Percentiles rank a stretch among this genome's conserved stretches.
Conservation (phyloP, 2,797 vertebrate species). For the Rhinatrema bivittatum region DNA sequence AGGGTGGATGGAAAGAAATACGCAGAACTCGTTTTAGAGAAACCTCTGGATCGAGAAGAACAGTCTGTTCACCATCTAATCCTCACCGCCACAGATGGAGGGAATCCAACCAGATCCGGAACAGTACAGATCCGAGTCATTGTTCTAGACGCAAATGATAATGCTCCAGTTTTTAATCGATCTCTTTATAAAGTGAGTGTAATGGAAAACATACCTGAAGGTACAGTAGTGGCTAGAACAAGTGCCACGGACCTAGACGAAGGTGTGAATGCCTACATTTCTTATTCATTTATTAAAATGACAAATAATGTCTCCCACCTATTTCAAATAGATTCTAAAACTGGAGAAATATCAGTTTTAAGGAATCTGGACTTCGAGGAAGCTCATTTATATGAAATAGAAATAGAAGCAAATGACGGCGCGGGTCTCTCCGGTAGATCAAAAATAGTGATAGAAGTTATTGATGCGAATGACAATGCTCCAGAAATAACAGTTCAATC, state of each 20-base stretch:
- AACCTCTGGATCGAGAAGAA: constrained; percentile 27
- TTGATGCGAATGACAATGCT: constrained; percentile 33
- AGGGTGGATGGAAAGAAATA: constrained; percentile 20
- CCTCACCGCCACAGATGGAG: constrained; percentile 28
- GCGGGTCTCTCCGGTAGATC: constrained; percentile 47
- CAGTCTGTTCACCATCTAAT: constrained; percentile 17
- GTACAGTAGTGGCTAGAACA: constrained; percentile 22
- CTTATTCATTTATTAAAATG: constrained; percentile 29
- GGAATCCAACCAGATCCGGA: constrained; percentile 11
- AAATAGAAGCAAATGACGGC: constrained; percentile 68
- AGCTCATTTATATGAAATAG: constrained; percentile 53
- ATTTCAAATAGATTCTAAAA: constrained; percentile 24
- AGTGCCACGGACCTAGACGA: constrained; percentile 26
- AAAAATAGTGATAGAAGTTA: constrained; percentile 31
- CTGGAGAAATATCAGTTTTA: constrained; percentile 36
- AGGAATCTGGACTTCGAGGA: constrained; percentile 53
- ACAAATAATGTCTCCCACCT: constrained; percentile 12
- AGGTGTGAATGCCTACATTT: constrained; percentile 29
- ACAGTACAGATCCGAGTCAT: constrained; percentile 24
- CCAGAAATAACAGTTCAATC: constrained; percentile 66
- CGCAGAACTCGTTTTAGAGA: constrained; percentile 30
- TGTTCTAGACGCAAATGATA: constrained; percentile 35
- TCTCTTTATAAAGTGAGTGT: constrained; percentile 25
- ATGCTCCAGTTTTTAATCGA: constrained; percentile 23
- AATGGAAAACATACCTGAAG: constrained; percentile 24